Evolutionary conservation across 2,113 vertebrate genomes (phyloP).

Genomic region (Pongo abelii): DNA sequence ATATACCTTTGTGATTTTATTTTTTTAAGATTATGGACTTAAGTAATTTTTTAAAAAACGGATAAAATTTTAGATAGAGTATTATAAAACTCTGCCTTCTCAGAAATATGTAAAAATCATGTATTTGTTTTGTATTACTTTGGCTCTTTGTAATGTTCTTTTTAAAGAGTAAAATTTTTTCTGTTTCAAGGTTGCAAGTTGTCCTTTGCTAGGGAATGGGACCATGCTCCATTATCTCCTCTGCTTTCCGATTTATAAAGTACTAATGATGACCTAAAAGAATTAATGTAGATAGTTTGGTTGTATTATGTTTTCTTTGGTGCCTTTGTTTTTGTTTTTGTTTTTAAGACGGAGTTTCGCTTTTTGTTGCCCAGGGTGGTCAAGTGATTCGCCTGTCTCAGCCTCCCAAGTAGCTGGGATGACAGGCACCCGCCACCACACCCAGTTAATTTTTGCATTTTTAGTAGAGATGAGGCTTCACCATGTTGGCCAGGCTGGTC

Average conservation of each 20-base stretch:
- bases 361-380: too few species aligned
- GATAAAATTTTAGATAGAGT: slow-evolving; percentile 14
- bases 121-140: neutral
- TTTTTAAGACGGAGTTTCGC: too few species aligned
- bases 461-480: too few species aligned
- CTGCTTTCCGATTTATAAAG: neutral
- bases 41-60: neutral
- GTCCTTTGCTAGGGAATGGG: neutral
- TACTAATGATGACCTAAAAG: slow-evolving; percentile 2
- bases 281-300: neutral
- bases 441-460: too few species aligned
- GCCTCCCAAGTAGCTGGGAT: too few species aligned
- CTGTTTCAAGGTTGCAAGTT: neutral
- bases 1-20: neutral
- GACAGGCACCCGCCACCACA: too few species aligned
- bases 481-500: too few species aligned
- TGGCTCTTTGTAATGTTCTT: neutral
- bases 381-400: too few species aligned
- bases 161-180: slow-evolving; percentile 35
- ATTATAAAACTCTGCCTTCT: slow-evolving; percentile 1
- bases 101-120: slow-evolving; percentile 37
- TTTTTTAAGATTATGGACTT: neutral
- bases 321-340: neutral
- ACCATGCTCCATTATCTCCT: neutral
- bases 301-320: slow-evolving; percentile 31